Conservation (phyloP, 1,140 invertebrate genomes). For the Theocolax elegans region DNA sequence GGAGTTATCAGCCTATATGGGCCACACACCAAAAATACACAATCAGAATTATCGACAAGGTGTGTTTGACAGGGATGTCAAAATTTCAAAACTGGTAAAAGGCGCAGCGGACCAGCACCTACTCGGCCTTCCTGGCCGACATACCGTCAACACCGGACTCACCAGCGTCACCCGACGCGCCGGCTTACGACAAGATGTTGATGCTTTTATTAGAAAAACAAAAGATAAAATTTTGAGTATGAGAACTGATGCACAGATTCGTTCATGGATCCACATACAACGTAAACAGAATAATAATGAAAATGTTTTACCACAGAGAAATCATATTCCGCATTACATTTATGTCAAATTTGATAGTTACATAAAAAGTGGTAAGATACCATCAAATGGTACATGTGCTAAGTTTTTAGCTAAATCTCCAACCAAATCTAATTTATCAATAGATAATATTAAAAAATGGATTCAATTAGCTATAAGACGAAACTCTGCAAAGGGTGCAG, state of each 20-base stretch:
- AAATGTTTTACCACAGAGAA: not conserved
- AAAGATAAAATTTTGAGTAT: not conserved
- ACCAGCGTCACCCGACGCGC: no score
- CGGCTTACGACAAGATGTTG: not conserved
- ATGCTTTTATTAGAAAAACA: not conserved
- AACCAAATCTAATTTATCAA: no score
- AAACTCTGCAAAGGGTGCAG: no score
- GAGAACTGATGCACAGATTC: conserved; percentile 1
- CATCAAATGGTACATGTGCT: conserved; percentile 2
- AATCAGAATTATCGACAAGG: conserved; percentile 8
- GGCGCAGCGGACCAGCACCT: no score
- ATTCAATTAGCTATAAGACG: no score
- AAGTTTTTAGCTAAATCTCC: not conserved
- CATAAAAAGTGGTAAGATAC: not conserved
- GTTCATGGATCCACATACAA: conserved; percentile 4
- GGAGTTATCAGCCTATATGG: not conserved
- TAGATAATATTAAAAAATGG: no score
- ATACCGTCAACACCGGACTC: no score
- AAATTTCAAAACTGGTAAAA: not conserved
- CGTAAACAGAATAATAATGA: not conserved
- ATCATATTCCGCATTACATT: not conserved
- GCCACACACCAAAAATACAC: not conserved
- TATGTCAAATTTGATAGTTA: conserved; percentile 8
- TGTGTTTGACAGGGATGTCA: conserved; percentile 3
- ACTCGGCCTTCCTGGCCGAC: no score